These are phyloP conservation scores for Corythornis cristatus DNA, from an alignment of 2,113 vertebrate genomes.

Conservation along the genomic window DNA sequence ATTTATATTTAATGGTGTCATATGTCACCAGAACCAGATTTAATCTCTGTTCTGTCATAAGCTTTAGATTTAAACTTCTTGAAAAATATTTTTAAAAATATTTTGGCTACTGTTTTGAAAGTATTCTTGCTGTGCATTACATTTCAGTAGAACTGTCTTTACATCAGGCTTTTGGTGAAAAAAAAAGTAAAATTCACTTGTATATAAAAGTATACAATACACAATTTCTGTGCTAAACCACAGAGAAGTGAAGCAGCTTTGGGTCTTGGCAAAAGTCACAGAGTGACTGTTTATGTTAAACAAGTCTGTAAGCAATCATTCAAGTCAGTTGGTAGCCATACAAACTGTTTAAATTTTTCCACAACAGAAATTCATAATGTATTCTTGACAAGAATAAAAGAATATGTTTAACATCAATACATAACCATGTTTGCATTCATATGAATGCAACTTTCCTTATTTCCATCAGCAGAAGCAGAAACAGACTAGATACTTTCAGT, in stretches of 20 bases:
- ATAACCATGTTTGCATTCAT: not conserved
- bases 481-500: not conserved
- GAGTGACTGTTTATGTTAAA: not conserved
- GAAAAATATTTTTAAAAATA: not conserved
- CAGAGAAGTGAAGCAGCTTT: not conserved
- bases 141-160: not conserved
- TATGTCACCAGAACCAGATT: constrained; percentile 7
- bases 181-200: not conserved
- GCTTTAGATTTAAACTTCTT: not conserved
- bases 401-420: not conserved
- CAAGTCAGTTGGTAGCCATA: not conserved
- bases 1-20: not conserved
- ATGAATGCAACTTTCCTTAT: not conserved
- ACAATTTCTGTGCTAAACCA: not conserved
- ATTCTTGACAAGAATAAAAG: not conserved
- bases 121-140: not conserved
- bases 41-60: not conserved
- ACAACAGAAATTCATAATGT: not conserved
- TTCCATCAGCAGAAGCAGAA: not conserved
- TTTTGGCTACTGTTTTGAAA: not conserved
- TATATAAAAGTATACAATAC: not conserved
- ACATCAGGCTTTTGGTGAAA: not conserved
- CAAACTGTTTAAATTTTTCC: not conserved
- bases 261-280: not conserved
- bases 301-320: not conserved